Conservation (phyloP, 2,888 invertebrate genomes). For the Carpatolechia fugitivella region DNA sequence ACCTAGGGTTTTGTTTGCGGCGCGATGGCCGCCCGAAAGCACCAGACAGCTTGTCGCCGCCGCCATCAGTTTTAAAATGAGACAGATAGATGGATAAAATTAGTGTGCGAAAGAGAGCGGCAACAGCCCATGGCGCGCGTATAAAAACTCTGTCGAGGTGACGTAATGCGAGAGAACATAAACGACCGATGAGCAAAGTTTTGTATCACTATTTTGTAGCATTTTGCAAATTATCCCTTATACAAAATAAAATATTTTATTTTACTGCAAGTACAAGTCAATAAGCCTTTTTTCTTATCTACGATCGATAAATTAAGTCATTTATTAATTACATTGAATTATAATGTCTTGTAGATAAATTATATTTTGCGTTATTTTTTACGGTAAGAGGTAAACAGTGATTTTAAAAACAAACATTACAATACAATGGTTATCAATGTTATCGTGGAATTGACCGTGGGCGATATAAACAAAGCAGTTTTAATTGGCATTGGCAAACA, state of each 20-base stretch:
- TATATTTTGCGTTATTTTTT: constrained; percentile 14
- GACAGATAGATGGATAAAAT: constrained; percentile 46
- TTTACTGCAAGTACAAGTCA: no score
- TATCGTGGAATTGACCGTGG: constrained; percentile 24
- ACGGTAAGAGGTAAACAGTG: background rate
- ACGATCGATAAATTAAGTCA: no score
- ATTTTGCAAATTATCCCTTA: background rate
- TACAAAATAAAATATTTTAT: no score
- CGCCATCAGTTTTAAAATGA: constrained; percentile 61
- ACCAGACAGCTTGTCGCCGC: constrained; percentile 78
- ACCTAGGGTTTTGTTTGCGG: constrained; percentile 72
- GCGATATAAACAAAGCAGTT: constrained; percentile 14
- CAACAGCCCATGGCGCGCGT: constrained; percentile 48
- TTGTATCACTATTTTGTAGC: constrained; percentile 27
- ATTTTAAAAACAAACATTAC: background rate
- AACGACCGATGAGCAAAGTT: constrained; percentile 42
- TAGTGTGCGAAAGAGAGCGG: constrained; percentile 52
- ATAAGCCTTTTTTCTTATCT: no score
- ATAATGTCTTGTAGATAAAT: no score
- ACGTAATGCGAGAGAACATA: constrained; percentile 53
- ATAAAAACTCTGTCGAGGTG: constrained; percentile 59
- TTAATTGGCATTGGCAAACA: constrained; percentile 14
- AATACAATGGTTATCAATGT: constrained; percentile 21
- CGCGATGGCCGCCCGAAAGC: constrained; percentile 57
- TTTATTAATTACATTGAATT: no score